Base-by-base conservation (phyloP, 2,113 vertebrate genomes). In the Balaenoptera acutorostrata region DNA sequence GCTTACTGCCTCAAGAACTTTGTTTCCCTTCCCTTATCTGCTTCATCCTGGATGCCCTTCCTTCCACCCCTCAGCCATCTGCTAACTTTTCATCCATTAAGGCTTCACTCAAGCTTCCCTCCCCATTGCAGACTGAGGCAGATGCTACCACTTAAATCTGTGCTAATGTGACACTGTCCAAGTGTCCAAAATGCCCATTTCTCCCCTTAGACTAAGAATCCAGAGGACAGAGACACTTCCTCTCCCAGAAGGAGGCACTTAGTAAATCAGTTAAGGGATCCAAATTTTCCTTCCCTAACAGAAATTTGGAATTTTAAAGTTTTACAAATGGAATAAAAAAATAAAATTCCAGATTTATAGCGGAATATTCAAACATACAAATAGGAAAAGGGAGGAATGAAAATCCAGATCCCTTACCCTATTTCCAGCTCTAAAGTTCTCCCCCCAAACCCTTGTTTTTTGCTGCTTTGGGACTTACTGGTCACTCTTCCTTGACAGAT, bases 241-340 rank as follows among this genome's bases (percentile, higher is more conserved):
- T 49, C 2, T 59, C 27, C 39, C 31, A 94, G 72, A 94, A 64
- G 93, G 0, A 69, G 77, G 14, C 49, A 72, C 4, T 63, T 21
- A 1, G 64, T 66, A 49, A 55, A 59, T 41, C 17, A 17, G 4
- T 90, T 93, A 66, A 71, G 57, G 39, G 13, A 68, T 71, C 7
- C 12, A 87, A 15, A 55, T 61, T 94, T 96, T 92, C 61, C 88
- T 61, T 74, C 72, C 15, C 44, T 63, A 63, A 71, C 31, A 94
- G 11, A 90, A 71, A 68, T 44, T 57, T 23, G 23, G 33, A 80
- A 88, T 61, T 93, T 77, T 63, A 69, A 81, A 87, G 55, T 55
- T 81, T 90, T 80, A 97, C 29, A 66, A 96, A 69, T 75, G 23
- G 57, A 82, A 72, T 18, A 46, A 94, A 95, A 88, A 81, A 27